These are phyloP conservation scores for Notolepis coatsorum DNA, from an alignment of 2,797 vertebrate genomes.

Conservation along the genomic window DNA sequence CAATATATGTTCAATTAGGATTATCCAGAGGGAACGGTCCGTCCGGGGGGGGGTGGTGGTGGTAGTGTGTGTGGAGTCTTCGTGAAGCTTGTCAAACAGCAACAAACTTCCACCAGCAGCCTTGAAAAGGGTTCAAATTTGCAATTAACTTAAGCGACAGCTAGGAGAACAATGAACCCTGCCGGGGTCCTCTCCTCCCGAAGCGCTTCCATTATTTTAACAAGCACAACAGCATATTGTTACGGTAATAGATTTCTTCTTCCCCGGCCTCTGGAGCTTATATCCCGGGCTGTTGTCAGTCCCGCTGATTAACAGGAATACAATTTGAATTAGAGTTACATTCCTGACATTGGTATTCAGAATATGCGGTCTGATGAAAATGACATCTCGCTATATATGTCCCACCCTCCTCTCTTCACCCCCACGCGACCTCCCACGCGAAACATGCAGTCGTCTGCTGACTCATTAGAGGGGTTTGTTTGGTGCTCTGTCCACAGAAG, in stretches of 20 bases:
- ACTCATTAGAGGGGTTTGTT: too few relatives aligned
- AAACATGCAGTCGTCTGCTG: too few relatives aligned
- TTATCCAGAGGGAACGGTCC: slow-evolving; percentile 75
- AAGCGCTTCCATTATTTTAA: slow-evolving; percentile 80
- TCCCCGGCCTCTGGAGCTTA: slow-evolving; percentile 65
- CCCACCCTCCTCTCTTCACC: slow-evolving; percentile 19
- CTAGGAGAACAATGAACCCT: slow-evolving; percentile 71
- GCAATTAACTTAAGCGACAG: slow-evolving; percentile 76
- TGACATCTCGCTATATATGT: slow-evolving; percentile 32
- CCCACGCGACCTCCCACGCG: too few relatives aligned
- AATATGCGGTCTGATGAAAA: slow-evolving; percentile 42
- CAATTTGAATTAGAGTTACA: slow-evolving; percentile 70
- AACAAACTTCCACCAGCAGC: slow-evolving; percentile 68
- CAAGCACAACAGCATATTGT: slow-evolving; percentile 75
- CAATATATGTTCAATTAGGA: slow-evolving; percentile 80
- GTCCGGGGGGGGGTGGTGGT: too few relatives aligned
- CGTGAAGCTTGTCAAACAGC: slow-evolving; percentile 66
- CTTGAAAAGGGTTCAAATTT: slow-evolving; percentile 69
- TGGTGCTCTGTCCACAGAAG: too few relatives aligned
- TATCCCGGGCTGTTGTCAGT: slow-evolving; percentile 69
- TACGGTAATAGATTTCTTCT: slow-evolving; percentile 80
- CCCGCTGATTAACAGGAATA: slow-evolving; percentile 73
- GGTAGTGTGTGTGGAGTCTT: slow-evolving; percentile 62
- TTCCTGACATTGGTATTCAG: slow-evolving; percentile 70
- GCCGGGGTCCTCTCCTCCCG: slow-evolving; percentile 49